Percentiles rank a stretch among this genome's conserved stretches.
Evolutionary conservation across 2,113 vertebrate species (phyloP).

Genomic region (Pao palembangensis): DNA sequence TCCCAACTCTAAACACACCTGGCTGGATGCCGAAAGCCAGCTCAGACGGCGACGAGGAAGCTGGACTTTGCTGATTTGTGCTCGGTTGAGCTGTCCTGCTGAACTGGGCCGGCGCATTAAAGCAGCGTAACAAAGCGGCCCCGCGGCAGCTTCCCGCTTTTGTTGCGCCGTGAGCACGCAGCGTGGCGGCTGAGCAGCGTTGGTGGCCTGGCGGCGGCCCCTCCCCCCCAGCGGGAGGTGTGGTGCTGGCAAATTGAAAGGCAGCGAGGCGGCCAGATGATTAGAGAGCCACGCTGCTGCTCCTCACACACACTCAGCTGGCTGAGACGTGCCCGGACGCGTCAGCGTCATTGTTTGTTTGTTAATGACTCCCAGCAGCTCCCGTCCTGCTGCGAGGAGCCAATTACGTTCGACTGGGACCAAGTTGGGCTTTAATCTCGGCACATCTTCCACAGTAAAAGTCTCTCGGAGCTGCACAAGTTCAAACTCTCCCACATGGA

Average conservation of each 20-base stretch:
- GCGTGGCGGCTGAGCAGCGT: conserved; percentile 52
- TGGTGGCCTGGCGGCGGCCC: conserved; percentile 55
- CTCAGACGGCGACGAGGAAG: too few species aligned
- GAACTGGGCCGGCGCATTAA: conserved; percentile 28
- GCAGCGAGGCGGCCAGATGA: conserved; percentile 18
- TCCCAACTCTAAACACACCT: too few species aligned
- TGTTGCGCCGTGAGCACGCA: conserved; percentile 48
- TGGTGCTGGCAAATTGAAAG: conserved; percentile 46
- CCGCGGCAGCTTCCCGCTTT: conserved; percentile 58
- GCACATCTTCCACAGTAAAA: not conserved
- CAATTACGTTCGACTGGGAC: conserved; percentile 40
- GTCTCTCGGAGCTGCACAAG: not conserved
- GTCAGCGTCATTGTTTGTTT: conserved; percentile 10
- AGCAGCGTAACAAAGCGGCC: conserved; percentile 36
- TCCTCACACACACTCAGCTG: not conserved
- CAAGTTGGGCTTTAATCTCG: conserved; percentile 30
- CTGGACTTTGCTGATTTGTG: too few species aligned
- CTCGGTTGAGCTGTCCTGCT: too few species aligned
- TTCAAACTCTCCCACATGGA: not conserved
- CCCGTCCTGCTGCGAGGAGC: conserved; percentile 31
- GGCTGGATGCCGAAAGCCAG: too few species aligned
- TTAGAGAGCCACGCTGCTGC: conserved; percentile 1
- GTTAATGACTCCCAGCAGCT: conserved; percentile 7
- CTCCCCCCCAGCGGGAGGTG: conserved; percentile 24
- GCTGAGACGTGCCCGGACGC: too few species aligned